Percentiles rank a stretch among this genome's conserved stretches.
phyloP scores from a whole-genome alignment of 2,888 invertebrate species.

The Morpho helenor region DNA sequence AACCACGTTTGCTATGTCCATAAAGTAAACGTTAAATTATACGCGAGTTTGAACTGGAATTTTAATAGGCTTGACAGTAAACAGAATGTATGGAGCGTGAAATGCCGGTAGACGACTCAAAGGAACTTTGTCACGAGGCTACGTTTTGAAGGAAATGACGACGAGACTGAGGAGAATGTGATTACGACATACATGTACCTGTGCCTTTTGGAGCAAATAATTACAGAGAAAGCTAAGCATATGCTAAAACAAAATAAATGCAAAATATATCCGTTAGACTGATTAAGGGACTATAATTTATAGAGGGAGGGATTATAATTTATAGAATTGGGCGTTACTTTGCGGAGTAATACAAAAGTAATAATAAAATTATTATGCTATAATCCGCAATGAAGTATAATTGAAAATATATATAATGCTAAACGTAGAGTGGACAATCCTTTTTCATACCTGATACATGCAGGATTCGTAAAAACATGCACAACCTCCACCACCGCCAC shows the following conservation, averaged over 20 bases:
- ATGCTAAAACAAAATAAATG: background rate
- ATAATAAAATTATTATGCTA: too few species aligned
- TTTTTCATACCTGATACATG: too few species aligned
- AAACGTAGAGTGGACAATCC: too few species aligned
- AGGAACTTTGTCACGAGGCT: conserved; percentile 11
- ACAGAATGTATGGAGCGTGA: conserved; percentile 15
- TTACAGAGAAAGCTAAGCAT: background rate
- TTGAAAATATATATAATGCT: too few species aligned
- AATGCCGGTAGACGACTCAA: conserved; percentile 17
- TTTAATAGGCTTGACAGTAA: conserved; percentile 26
- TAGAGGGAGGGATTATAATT: too few species aligned
- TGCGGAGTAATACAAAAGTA: too few species aligned
- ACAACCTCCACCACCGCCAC: too few species aligned
- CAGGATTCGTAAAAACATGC: too few species aligned
- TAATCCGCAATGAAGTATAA: too few species aligned
- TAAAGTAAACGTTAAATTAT: conserved; percentile 17
- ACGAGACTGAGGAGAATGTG: background rate
- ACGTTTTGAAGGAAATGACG: conserved; percentile 3
- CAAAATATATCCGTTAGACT: too few species aligned
- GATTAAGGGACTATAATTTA: too few species aligned
- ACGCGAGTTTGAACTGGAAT: conserved; percentile 34
- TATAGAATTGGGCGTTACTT: too few species aligned
- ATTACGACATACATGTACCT: background rate
- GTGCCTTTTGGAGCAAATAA: background rate
- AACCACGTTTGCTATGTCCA: conserved; percentile 12